Evolutionary conservation across 2,797 vertebrate species (phyloP).

Genomic region (Apodemus agrarius): DNA sequence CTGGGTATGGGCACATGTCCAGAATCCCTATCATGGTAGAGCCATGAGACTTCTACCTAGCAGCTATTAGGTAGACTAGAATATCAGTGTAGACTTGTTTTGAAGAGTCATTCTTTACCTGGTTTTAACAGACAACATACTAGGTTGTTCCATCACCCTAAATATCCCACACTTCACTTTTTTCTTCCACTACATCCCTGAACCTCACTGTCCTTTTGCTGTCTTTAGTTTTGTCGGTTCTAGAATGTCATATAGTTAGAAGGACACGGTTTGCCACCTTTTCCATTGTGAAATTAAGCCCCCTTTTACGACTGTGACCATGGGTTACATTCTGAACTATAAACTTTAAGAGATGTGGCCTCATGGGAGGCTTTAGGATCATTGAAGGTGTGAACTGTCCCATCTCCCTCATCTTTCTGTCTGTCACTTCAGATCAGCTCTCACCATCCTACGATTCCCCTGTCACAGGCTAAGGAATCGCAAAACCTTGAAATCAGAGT

Average conservation of each 20-base stretch:
- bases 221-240: not conserved
- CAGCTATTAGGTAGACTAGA: not conserved
- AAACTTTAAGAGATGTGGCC: not conserved
- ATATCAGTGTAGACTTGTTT: not conserved
- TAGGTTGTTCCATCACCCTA: not conserved
- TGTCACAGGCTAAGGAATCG: too few species aligned
- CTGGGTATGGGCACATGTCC: not conserved
- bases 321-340: not conserved
- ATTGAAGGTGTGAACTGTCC: not conserved
- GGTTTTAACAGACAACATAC: not conserved
- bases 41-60: not conserved
- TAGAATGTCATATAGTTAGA: not conserved
- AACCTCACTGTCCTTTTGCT: not conserved
- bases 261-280: not conserved
- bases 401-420: not conserved
- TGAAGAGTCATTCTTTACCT: not conserved
- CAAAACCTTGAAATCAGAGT: not conserved
- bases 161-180: rapidly evolving
- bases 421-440: too few species aligned
- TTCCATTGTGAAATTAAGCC: not conserved
- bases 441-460: not conserved
- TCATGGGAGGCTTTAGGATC: not conserved
- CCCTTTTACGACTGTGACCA: not conserved
- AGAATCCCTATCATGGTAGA: not conserved
- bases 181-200: not conserved